Conservation (phyloP, 2,113 vertebrate genomes). For the Hydrochoerus hydrochaeris region DNA sequence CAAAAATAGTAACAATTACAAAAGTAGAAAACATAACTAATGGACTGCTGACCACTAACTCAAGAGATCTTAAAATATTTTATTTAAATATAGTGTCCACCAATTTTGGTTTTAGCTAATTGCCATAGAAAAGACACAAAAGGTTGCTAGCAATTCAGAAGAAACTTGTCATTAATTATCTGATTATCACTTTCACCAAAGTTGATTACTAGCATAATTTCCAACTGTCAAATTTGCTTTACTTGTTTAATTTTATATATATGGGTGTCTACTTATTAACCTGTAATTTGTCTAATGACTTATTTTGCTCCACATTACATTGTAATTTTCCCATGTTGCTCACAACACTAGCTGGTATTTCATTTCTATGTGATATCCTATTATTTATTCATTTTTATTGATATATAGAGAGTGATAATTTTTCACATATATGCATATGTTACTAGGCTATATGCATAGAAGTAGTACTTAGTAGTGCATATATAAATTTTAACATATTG, state of each 20-base stretch:
- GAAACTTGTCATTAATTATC: background rate
- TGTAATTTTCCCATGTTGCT: background rate
- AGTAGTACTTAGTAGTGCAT: background rate
- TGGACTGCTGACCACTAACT: background rate
- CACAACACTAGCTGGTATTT: background rate
- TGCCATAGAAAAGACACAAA: background rate
- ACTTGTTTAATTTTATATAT: background rate
- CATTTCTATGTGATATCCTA: background rate
- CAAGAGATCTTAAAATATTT: background rate
- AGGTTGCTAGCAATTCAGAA: background rate
- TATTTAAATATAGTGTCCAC: background rate
- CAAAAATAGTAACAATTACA: background rate
- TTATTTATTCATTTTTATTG: background rate
- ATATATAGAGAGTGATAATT: background rate
- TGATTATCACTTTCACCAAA: background rate
- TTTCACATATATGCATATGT: background rate
- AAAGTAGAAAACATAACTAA: background rate
- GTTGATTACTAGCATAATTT: background rate
- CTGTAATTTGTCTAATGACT: background rate
- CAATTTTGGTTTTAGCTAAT: background rate
- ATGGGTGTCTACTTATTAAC: background rate
- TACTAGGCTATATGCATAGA: background rate
- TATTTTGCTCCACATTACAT: background rate
- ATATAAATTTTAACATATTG: background rate
- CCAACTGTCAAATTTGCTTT: background rate